Evolutionary conservation across 2,888 invertebrate species (phyloP), one percentile per base, ranked within the genome.

Genomic region (Julus scanicus): DNA sequence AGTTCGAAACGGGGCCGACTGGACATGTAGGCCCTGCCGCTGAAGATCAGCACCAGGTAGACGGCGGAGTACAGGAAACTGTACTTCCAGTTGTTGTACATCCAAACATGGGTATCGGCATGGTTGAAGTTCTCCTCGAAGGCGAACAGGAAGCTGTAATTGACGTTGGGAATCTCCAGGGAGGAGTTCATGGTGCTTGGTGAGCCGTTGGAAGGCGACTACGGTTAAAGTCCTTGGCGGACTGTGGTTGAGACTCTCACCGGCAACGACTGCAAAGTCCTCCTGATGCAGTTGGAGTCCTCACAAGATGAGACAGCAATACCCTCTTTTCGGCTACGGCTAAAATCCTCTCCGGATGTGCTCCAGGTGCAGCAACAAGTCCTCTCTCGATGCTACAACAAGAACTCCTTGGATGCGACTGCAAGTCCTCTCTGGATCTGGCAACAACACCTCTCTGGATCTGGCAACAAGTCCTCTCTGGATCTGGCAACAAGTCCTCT

Each of bases 71-170:
- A 89, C 88, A 89, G 90, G 20, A 91, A 89, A 37, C 90, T 90
- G 92, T 96, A 95, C 89, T 97, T 97, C 99, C 99, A 99, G 93
- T 99, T 97, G 91, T 96, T 95, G 90, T 95, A 95, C 98, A 99
- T 99, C 98, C 98, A 99, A 93, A 95, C 95, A 92, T 96, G 95
- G 91, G 97, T 96, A 91, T 96, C 95, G 91, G 96, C 95, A 92
- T 98, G 97, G 92, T 97, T 96, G 93, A 98, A 99, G 92, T 97
- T 96, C 92, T 96, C 96, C 93, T 99, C 99, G 92, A 99, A 98
- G 91, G 97, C 96, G 93, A 99, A 98, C 92, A 98, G 95, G 93
- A 97, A 97, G 84, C 97, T 96, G 93, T 98, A 98, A 93, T 98
- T 98, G 89, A 96, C 96, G 91, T 94, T 92, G 89, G 95, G 88